Conservation (phyloP, 2,888 invertebrate genomes). For the Rhaphigaster nebulosa region DNA sequence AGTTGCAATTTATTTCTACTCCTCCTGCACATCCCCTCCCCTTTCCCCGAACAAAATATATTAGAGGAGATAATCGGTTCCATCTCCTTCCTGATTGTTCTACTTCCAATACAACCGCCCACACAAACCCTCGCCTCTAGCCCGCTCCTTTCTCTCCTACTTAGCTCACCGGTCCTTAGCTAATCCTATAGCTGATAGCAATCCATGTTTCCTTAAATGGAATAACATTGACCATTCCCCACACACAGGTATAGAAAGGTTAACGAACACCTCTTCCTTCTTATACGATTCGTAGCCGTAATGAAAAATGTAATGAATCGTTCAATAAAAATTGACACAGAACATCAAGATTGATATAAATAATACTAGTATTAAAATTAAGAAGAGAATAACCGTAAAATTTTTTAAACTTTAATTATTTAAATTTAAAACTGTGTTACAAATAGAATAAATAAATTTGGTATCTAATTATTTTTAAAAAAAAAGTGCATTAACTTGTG, state of each 20-base stretch:
- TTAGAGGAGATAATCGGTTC: conserved; percentile 8
- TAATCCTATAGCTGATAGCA: neutral
- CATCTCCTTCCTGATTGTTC: neutral
- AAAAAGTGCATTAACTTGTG: no score
- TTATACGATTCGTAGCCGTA: neutral
- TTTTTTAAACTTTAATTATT: no score
- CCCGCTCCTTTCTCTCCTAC: neutral
- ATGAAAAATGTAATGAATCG: no score
- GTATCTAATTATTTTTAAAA: no score
- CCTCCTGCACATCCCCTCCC: no score
- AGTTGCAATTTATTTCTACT: conserved; percentile 1
- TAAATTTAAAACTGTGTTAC: no score
- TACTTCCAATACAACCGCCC: neutral
- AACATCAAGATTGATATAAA: no score
- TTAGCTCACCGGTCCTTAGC: neutral
- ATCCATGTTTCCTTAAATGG: neutral
- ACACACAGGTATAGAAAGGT: neutral
- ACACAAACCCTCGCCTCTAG: neutral
- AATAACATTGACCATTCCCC: neutral
- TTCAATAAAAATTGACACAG: no score
- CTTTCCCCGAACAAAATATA: neutral
- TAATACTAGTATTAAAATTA: no score
- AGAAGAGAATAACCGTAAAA: no score
- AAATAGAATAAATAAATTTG: no score
- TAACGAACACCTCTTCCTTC: neutral